These are phyloP conservation scores for Ptilorrhoa leucosticta DNA, from an alignment of 2,113 vertebrate genomes.

Conservation along the genomic window DNA sequence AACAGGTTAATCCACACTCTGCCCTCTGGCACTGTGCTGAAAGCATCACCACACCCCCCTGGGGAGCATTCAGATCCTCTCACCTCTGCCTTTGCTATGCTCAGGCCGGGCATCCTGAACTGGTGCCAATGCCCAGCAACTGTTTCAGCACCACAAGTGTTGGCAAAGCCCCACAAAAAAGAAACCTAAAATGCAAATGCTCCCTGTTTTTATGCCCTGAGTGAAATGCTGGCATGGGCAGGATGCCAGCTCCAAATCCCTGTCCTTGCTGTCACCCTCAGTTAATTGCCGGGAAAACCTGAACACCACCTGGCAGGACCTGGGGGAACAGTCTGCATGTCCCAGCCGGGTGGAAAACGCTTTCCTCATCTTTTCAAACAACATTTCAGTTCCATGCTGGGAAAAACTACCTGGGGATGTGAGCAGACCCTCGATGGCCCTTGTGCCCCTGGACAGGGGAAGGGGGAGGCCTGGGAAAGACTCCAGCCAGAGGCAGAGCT, in stretches of 20 bases:
- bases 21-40: fast-evolving
- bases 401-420: not conserved
- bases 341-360: fast-evolving
- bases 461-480: not conserved
- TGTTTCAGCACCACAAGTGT: fast-evolving
- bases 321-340: not conserved
- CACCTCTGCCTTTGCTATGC: not conserved
- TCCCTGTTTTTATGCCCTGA: not conserved
- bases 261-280: not conserved
- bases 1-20: not conserved
- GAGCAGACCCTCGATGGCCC: fast-evolving
- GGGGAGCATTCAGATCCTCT: not conserved
- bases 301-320: not conserved
- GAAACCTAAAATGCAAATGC: fast-evolving
- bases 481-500: not conserved
- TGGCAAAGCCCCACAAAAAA: not conserved
- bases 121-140: not conserved
- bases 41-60: fast-evolving
- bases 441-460: not conserved
- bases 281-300: not conserved
- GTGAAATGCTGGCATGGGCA: not conserved
- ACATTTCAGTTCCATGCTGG: not conserved
- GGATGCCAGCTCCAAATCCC: not conserved
- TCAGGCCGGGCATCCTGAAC: not conserved
- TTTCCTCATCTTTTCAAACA: not conserved